These are phyloP conservation scores for Drosophila anomalipes DNA, from an alignment of 2,888 invertebrate species.

Conservation along the genomic window DNA sequence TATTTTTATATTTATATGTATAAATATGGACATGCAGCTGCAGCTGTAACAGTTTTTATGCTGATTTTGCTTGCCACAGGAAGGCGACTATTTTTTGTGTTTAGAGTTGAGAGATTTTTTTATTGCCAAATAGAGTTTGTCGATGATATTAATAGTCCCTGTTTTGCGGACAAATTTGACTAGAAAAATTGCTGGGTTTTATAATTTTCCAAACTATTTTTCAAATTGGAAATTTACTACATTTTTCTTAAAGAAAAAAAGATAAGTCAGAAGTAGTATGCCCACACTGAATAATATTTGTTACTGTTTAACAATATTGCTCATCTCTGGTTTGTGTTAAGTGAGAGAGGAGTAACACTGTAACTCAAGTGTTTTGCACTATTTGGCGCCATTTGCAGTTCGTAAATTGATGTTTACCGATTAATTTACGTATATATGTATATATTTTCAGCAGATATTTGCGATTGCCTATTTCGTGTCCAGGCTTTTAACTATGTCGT, in stretches of 20 bases:
- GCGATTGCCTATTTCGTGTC: conserved; percentile 1
- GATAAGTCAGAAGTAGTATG: neutral
- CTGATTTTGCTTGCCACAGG: conserved; percentile 4
- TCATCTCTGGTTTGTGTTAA: conserved; percentile 1
- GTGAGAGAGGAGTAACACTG: conserved; percentile 8
- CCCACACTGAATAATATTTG: neutral
- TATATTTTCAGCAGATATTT: conserved; percentile 26
- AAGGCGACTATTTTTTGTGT: neutral
- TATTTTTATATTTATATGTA: neutral
- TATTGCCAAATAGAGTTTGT: neutral
- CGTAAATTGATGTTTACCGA: conserved; percentile 32
- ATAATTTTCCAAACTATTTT: neutral
- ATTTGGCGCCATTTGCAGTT: conserved; percentile 50
- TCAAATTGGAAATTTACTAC: neutral
- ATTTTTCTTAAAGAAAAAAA: neutral
- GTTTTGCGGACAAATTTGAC: neutral
- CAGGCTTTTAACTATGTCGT: conserved; percentile 1
- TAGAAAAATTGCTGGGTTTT: neutral
- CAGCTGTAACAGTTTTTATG: conserved; percentile 26
- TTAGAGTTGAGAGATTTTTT: neutral
- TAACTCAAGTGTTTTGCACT: conserved; percentile 49
- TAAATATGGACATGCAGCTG: conserved; percentile 31
- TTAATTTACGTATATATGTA: neutral
- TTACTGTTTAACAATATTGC: neutral
- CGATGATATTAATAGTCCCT: neutral